A percentile compares a stretch with the other conserved stretches of the same genome.
These are phyloP conservation scores for Troilus luridus DNA, from an alignment of 2,888 invertebrate genomes.

Conservation along the genomic window DNA sequence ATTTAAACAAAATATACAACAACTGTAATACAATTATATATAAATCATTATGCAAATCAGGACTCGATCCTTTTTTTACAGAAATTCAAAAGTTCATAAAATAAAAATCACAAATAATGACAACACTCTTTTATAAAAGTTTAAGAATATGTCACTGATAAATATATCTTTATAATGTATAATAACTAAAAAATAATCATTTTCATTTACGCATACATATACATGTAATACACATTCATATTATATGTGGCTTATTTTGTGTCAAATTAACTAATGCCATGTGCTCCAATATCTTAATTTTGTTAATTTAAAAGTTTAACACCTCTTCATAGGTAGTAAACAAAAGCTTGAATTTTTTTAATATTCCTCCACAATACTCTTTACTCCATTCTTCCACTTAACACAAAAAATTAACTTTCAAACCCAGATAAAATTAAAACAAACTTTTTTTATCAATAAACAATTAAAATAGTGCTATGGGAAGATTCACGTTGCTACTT, in stretches of 20 bases:
- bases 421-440: background rate
- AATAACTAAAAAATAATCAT: constrained; percentile 8
- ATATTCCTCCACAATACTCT: background rate
- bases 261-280: constrained; percentile 24
- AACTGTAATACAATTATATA: constrained; percentile 50
- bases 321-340: background rate
- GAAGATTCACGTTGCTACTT: background rate
- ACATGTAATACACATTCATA: constrained; percentile 25
- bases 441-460: background rate
- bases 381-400: background rate
- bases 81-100: constrained; percentile 13
- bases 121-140: background rate
- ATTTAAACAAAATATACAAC: constrained; percentile 60
- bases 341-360: background rate
- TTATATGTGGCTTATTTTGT: constrained; percentile 18
- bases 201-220: background rate
- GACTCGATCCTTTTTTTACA: background rate
- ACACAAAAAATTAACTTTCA: background rate
- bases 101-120: constrained; percentile 1
- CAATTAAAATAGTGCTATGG: background rate
- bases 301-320: background rate
- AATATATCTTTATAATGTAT: constrained; percentile 32
- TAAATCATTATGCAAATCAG: constrained; percentile 45
- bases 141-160: background rate
- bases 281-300: constrained; percentile 1